Conservation (phyloP, 2,888 invertebrate genomes). For the Diaphora mendica region DNA sequence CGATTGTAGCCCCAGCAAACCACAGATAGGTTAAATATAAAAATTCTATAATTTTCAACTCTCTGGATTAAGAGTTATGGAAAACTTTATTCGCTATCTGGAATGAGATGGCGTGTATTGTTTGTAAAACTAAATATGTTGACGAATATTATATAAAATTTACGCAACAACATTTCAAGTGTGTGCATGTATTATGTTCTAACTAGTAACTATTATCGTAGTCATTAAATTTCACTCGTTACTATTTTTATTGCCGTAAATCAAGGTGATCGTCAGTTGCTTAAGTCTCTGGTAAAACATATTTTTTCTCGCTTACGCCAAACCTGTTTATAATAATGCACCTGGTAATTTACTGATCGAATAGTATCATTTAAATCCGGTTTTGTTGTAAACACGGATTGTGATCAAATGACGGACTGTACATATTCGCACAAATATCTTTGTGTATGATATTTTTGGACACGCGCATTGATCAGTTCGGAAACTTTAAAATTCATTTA, state of each 20-base stretch:
- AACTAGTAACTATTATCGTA: neutral
- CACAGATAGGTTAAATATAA: too few relatives aligned
- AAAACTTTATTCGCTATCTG: neutral
- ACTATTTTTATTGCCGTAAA: neutral
- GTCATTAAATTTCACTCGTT: conserved; percentile 6
- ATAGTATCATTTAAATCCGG: neutral
- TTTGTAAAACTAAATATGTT: neutral
- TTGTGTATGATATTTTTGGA: neutral
- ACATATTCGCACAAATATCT: neutral
- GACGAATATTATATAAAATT: neutral
- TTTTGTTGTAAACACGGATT: neutral
- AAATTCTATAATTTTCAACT: too few relatives aligned
- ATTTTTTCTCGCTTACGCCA: neutral
- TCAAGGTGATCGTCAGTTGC: neutral
- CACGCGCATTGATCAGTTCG: too few relatives aligned
- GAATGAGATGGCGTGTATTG: neutral
- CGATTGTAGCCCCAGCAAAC: too few relatives aligned
- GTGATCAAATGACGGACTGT: conserved; percentile 3
- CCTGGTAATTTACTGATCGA: neutral
- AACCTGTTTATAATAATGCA: neutral
- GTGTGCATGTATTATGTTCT: neutral
- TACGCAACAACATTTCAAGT: neutral
- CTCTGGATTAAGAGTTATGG: neutral
- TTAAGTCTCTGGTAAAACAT: neutral
- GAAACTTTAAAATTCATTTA: too few relatives aligned